Percentiles rank a stretch among this genome's conserved stretches.
These are phyloP conservation scores for Mylabris phalerata DNA, from an alignment of 1,140 invertebrate genomes.

Conservation along the genomic window DNA sequence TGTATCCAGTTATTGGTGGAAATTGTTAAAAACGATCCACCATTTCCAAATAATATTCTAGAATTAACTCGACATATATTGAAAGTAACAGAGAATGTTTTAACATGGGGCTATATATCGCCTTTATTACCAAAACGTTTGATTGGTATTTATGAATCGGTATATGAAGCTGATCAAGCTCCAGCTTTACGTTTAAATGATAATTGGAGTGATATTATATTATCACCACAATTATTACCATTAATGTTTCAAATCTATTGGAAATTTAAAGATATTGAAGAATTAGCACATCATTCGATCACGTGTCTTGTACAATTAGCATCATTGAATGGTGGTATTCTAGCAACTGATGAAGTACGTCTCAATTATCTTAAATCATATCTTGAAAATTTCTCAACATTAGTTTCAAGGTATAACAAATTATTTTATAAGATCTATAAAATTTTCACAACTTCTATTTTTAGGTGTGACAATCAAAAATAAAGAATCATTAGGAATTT, in stretches of 20 bases:
- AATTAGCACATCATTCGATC: constrained; percentile 67
- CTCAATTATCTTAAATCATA: constrained; percentile 66
- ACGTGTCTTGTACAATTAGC: constrained; percentile 76
- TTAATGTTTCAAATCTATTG: constrained; percentile 80
- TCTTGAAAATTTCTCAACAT: constrained; percentile 60
- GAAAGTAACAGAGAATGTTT: constrained; percentile 33
- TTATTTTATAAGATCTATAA: too few species aligned
- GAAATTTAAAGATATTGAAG: constrained; percentile 67
- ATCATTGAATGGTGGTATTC: constrained; percentile 64
- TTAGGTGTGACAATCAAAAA: constrained; percentile 55
- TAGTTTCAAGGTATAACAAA: constrained; percentile 47
- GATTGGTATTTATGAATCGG: constrained; percentile 63
- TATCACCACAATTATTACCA: constrained; percentile 63
- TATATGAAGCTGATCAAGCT: constrained; percentile 59
- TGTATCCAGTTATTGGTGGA: constrained; percentile 36
- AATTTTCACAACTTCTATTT: constrained; percentile 10
- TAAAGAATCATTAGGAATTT: constrained; percentile 58
- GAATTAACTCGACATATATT: constrained; percentile 34
- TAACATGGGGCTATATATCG: constrained; percentile 38
- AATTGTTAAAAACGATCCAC: constrained; percentile 37
- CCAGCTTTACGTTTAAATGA: constrained; percentile 55
- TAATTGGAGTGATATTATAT: constrained; percentile 69
- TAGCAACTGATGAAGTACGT: constrained; percentile 52
- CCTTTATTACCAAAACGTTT: constrained; percentile 57
- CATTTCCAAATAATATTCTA: constrained; percentile 28